Percentiles rank a stretch among this genome's conserved stretches.
Evolutionary conservation across 2,113 vertebrate species (phyloP).

Genomic region (Corythaeola cristata): DNA sequence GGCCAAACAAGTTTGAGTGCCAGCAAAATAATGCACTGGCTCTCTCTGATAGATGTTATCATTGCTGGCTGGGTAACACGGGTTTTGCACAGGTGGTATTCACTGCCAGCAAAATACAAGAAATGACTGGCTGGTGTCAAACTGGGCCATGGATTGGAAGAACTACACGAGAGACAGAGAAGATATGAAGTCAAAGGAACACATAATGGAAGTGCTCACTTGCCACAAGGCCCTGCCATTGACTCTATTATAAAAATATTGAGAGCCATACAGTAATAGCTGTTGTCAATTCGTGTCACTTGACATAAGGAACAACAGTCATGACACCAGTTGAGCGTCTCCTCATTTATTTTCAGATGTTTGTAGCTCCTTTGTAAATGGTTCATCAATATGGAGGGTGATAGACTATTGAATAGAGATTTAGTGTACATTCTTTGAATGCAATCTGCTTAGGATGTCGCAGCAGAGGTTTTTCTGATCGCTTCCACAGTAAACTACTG

Average conservation of each 20-base stretch:
- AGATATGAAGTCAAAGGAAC: background rate
- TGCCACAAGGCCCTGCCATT: background rate
- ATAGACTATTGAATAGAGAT: background rate
- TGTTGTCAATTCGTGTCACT: background rate
- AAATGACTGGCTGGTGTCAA: background rate
- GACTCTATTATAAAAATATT: background rate
- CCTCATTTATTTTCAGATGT: background rate
- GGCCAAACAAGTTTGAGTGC: background rate
- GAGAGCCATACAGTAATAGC: background rate
- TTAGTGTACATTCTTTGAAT: background rate
- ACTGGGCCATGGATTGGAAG: background rate
- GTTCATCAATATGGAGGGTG: background rate
- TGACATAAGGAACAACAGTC: background rate
- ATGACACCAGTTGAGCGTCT: background rate
- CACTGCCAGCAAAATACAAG: slow-evolving; percentile 1
- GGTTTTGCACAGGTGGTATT: background rate
- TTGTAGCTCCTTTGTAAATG: background rate
- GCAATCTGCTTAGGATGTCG: background rate
- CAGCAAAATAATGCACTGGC: background rate
- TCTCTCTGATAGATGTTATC: background rate
- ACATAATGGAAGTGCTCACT: background rate
- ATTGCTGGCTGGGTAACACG: background rate
- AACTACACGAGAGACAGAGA: background rate
- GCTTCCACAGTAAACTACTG: background rate
- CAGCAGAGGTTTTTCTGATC: background rate